Conservation (phyloP, 2,113 vertebrate species). For the Saccopteryx leptura region DNA sequence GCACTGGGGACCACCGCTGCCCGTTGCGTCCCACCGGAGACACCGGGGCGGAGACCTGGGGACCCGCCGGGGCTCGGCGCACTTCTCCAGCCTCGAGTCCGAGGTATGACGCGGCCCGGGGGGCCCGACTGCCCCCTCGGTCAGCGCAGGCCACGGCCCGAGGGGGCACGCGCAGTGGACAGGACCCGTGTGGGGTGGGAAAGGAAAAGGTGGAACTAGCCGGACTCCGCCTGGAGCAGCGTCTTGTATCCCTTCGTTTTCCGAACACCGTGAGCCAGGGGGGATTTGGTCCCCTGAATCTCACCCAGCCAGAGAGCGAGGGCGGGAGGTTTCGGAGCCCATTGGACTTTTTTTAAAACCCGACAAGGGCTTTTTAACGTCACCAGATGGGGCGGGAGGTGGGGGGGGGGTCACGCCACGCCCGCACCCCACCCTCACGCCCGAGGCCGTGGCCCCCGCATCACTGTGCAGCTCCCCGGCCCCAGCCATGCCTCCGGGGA, state of each 20-base stretch:
- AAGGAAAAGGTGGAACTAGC: background rate
- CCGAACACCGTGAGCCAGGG: slow-evolving; percentile 21
- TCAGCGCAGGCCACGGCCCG: slow-evolving; percentile 80
- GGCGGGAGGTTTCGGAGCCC: slow-evolving; percentile 59
- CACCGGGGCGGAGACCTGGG: slow-evolving; percentile 92
- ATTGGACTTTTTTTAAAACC: slow-evolving; percentile 80
- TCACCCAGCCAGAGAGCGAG: slow-evolving; percentile 46
- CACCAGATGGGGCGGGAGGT: slow-evolving; percentile 78
- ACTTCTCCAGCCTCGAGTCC: slow-evolving; percentile 97
- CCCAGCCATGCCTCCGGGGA: slow-evolving; percentile 79
- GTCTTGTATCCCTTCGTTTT: background rate
- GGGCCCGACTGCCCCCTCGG: slow-evolving; percentile 62
- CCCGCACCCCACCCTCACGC: slow-evolving; percentile 62
- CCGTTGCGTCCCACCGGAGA: slow-evolving; percentile 82
- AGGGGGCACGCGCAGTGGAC: slow-evolving; percentile 56
- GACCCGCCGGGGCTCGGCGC: slow-evolving; percentile 94
- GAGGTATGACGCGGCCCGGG: slow-evolving; percentile 92
- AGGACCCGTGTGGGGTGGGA: slow-evolving; percentile 49
- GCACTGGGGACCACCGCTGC: slow-evolving; percentile 81
- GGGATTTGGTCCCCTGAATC: slow-evolving; percentile 33
- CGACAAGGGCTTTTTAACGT: slow-evolving; percentile 86
- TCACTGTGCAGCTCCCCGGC: slow-evolving; percentile 85
- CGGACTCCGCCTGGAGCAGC: slow-evolving; percentile 65
- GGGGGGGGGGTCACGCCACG: slow-evolving; percentile 58
- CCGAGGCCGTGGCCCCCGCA: slow-evolving; percentile 76